Percentiles rank a stretch among this genome's conserved stretches.
Evolutionary conservation across 2,888 invertebrate species (phyloP).

Genomic region (Synergus gifuensis): DNA sequence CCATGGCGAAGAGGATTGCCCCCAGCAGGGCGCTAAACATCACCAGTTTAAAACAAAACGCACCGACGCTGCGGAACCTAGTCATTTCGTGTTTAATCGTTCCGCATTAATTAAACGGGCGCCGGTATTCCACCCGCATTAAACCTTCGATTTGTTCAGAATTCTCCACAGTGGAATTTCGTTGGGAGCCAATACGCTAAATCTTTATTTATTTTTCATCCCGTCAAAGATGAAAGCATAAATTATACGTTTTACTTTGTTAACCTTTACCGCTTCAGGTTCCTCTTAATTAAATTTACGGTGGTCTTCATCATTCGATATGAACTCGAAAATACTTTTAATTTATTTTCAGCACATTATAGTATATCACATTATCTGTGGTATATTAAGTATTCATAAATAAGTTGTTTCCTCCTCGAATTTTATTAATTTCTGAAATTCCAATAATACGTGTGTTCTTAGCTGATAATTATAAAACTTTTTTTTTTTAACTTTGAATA

Average conservation of each 20-base stretch:
- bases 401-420: neutral
- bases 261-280: slow-evolving; percentile 22
- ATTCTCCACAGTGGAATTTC: slow-evolving; percentile 42
- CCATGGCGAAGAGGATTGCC: slow-evolving; percentile 74
- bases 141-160: slow-evolving; percentile 56
- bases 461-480: neutral
- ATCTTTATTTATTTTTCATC: slow-evolving; percentile 38
- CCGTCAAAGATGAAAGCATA: slow-evolving; percentile 36
- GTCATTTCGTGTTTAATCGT: slow-evolving; percentile 74
- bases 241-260: slow-evolving; percentile 33
- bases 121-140: slow-evolving; percentile 64
- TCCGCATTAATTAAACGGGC: slow-evolving; percentile 76
- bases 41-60: slow-evolving; percentile 74
- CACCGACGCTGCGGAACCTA: slow-evolving; percentile 71
- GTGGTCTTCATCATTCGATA: slow-evolving; percentile 28
- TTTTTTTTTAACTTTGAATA: neutral
- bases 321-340: neutral
- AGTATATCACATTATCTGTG: neutral
- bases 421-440: neutral
- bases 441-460: neutral
- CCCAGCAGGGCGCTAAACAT: slow-evolving; percentile 77
- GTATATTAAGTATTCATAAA: neutral
- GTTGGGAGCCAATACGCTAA: slow-evolving; percentile 23
- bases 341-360: neutral
- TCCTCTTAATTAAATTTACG: slow-evolving; percentile 38